Base-by-base conservation (phyloP, 2,888 invertebrate genomes). In the Cetonia aurata region DNA sequence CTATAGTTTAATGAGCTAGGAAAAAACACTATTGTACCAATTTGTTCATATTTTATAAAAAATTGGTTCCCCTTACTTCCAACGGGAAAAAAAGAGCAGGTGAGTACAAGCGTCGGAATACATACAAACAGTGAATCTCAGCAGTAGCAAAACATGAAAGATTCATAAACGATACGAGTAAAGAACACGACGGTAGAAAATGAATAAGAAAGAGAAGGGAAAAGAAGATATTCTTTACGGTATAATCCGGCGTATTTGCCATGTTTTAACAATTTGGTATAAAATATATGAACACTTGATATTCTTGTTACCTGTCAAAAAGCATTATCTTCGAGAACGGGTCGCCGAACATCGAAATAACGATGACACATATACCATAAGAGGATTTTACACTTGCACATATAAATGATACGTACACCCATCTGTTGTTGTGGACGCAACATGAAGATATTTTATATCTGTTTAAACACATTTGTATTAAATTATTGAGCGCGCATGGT, bases 271-370 rank as follows among this genome's bases (percentile, higher is more conserved):
- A 62, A 62, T 62, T 70, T 55, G 44, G 55, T 62, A 62, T 70
- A 70, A 62, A 65, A 50, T 65, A 70, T 70, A 70, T 65, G 69
- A 71, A 56, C 59, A 71, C 69, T 71, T 71, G 71, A 71, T 71
- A 69, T 71, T 71, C 71, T 71, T 71, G 71, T 71, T 71, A 56
- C 71, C 68, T 65, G 71, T 71, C 71, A 71, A 71, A 71, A 71
- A 71, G 71, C 55, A 71, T 71, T 71, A 71, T 68, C 68, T 65
- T 37, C 55, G 71, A 55, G 55, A 68, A 69, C 69, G 62, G 65
- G 68, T 69, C 65, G 57, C 56, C 68, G 71, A 71, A 69, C 71
- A 60, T 67, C 69, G 71, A 71, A 71, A 69, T 71, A 71, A 71
- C 65, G 71, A 71, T 69, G 71, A 71, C 71, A 71, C 66, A 71